Conservation (phyloP, 1,140 invertebrate species). For the Aethina tumida region DNA sequence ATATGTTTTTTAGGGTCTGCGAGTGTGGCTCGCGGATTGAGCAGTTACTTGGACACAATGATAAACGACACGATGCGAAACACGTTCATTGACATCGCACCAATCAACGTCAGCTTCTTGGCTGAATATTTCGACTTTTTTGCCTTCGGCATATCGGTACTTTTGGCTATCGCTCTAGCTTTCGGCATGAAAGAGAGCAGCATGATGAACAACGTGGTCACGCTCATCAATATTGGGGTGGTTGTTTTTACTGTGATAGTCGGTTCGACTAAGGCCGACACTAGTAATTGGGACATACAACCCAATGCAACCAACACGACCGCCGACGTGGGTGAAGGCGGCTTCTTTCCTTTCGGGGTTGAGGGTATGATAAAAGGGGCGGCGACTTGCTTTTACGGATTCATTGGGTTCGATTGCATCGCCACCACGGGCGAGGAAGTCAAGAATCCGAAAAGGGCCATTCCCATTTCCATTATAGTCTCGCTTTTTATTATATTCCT, state of each 20-base stretch:
- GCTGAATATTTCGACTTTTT: slow-evolving; percentile 61
- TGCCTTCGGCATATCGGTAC: slow-evolving; percentile 46
- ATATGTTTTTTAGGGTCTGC: slow-evolving; percentile 56
- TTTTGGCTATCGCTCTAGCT: slow-evolving; percentile 53
- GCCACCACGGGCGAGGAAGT: slow-evolving; percentile 82
- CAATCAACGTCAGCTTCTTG: slow-evolving; percentile 46
- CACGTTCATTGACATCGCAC: slow-evolving; percentile 46
- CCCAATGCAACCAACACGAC: slow-evolving; percentile 43
- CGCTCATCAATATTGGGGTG: slow-evolving; percentile 71
- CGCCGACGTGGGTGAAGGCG: slow-evolving; percentile 51
- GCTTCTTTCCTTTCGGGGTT: slow-evolving; percentile 79
- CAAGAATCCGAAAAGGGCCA: slow-evolving; percentile 77
- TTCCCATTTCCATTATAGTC: slow-evolving; percentile 77
- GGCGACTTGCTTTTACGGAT: slow-evolving; percentile 88
- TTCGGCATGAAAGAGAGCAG: slow-evolving; percentile 80
- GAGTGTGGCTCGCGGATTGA: slow-evolving; percentile 72
- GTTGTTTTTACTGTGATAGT: slow-evolving; percentile 74
- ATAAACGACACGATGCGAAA: slow-evolving; percentile 49
- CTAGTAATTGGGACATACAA: slow-evolving; percentile 56
- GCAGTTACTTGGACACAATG: slow-evolving; percentile 59
- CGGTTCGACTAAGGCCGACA: slow-evolving; percentile 61
- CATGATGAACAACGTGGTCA: slow-evolving; percentile 74
- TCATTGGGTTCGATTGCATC: slow-evolving; percentile 85
- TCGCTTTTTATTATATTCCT: slow-evolving; percentile 70
- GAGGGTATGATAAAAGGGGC: slow-evolving; percentile 76